Conservation (phyloP, 2,888 invertebrate genomes). For the Gymnoscelis rufifasciata region DNA sequence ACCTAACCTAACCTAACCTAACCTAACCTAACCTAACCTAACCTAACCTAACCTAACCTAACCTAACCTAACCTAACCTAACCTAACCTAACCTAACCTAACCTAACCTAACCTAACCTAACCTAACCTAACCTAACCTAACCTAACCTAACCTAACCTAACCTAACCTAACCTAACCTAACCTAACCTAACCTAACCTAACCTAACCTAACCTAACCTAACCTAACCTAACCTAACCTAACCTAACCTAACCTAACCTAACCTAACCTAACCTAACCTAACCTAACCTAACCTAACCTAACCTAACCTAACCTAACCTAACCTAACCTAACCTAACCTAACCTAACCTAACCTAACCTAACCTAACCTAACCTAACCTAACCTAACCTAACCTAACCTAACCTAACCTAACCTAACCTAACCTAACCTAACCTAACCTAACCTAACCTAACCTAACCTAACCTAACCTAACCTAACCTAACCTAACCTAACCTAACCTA, state of each 20-base stretch:
- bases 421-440: constrained; percentile 27
- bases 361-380: constrained; percentile 17
- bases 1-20: constrained; percentile 22
- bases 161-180: constrained; percentile 24
- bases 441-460: constrained; percentile 27
- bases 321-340: not conserved
- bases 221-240: constrained; percentile 30
- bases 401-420: constrained; percentile 29
- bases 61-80: constrained; percentile 22
- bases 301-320: constrained; percentile 21
- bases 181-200: constrained; percentile 29
- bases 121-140: constrained; percentile 23
- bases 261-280: constrained; percentile 25
- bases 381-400: constrained; percentile 19
- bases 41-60: constrained; percentile 21
- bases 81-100: constrained; percentile 22
- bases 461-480: constrained; percentile 26
- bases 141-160: constrained; percentile 24
- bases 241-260: constrained; percentile 21
- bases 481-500: constrained; percentile 25
- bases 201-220: constrained; percentile 31
- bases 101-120: constrained; percentile 22
- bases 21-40: constrained; percentile 22
- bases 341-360: constrained; percentile 7
- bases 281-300: constrained; percentile 26